Conservation (phyloP, 2,888 invertebrate genomes). For the Venustoraphidia nigricollis region DNA sequence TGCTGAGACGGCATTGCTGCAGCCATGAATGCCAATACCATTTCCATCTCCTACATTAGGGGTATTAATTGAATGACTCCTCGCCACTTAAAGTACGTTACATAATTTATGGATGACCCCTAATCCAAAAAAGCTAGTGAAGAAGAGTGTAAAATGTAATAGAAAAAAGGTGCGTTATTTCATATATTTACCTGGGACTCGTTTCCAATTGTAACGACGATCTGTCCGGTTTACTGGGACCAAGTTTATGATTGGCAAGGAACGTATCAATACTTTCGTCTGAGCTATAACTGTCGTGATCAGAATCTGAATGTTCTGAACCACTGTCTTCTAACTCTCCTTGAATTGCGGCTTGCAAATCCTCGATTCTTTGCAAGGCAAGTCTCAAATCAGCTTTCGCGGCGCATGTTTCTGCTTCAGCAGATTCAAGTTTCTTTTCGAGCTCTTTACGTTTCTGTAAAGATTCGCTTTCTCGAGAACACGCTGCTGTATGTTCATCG, state of each 20-base stretch:
- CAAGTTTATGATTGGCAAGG: constrained; percentile 42
- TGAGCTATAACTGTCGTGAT: constrained; percentile 48
- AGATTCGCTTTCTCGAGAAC: constrained; percentile 61
- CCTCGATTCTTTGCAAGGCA: constrained; percentile 78
- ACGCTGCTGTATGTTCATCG: constrained; percentile 58
- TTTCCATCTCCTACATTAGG: too few relatives aligned
- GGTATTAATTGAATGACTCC: too few relatives aligned
- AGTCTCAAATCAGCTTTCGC: constrained; percentile 69
- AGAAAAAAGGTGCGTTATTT: too few relatives aligned
- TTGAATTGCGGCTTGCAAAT: constrained; percentile 84
- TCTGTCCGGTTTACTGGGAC: constrained; percentile 21
- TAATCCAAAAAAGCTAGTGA: too few relatives aligned
- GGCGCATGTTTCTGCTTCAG: constrained; percentile 54
- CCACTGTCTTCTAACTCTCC: constrained; percentile 59
- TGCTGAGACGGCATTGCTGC: too few relatives aligned
- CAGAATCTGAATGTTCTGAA: constrained; percentile 49
- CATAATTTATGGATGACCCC: too few relatives aligned
- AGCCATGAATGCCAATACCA: too few relatives aligned
- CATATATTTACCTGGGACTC: constrained; percentile 6
- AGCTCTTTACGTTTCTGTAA: constrained; percentile 56
- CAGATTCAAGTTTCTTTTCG: constrained; percentile 54
- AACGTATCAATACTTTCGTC: constrained; percentile 50
- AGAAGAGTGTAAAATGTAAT: too few relatives aligned
- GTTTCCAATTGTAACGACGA: constrained; percentile 25
- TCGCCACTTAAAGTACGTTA: too few relatives aligned